These are phyloP conservation scores for Tetropium fuscum DNA, from an alignment of 2,888 invertebrate genomes.

Conservation along the genomic window DNA sequence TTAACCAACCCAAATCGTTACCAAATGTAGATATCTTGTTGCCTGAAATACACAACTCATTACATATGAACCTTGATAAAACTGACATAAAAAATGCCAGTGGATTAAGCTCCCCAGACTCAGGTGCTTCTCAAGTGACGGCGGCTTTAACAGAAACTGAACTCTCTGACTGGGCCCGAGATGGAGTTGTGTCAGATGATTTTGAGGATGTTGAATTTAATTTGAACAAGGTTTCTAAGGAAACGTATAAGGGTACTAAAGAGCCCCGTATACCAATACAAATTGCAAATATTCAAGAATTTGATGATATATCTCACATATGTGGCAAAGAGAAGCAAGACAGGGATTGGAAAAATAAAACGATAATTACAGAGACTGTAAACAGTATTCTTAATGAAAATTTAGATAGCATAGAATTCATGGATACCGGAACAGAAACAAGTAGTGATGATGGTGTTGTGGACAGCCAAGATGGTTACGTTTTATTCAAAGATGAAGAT, in stretches of 20 bases:
- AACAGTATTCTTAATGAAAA: conserved; percentile 65
- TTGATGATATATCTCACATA: conserved; percentile 60
- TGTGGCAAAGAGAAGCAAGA: conserved; percentile 54
- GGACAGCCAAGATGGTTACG: conserved; percentile 74
- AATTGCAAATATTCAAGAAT: conserved; percentile 51
- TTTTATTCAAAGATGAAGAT: conserved; percentile 73
- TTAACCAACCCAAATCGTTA: conserved; percentile 64
- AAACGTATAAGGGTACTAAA: background rate
- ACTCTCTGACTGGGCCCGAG: conserved; percentile 90
- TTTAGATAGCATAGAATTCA: conserved; percentile 85
- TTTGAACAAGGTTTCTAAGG: conserved; percentile 52
- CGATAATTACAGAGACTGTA: conserved; percentile 54
- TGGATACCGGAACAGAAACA: conserved; percentile 89
- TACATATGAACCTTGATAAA: conserved; percentile 50
- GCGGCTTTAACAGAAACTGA: conserved; percentile 87
- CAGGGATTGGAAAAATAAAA: conserved; percentile 45
- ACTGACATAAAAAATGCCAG: conserved; percentile 43
- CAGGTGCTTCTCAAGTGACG: conserved; percentile 77
- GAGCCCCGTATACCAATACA: conserved; percentile 34
- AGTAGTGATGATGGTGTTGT: conserved; percentile 74
- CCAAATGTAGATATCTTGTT: conserved; percentile 56
- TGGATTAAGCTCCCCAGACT: conserved; percentile 69
- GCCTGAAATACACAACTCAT: conserved; percentile 54
- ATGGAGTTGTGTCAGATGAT: conserved; percentile 83
- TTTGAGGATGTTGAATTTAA: conserved; percentile 75